A percentile compares a stretch with the other conserved stretches of the same genome.
Conservation (phyloP, 1,140 invertebrate species). For the Zelostemma sp. region DNA sequence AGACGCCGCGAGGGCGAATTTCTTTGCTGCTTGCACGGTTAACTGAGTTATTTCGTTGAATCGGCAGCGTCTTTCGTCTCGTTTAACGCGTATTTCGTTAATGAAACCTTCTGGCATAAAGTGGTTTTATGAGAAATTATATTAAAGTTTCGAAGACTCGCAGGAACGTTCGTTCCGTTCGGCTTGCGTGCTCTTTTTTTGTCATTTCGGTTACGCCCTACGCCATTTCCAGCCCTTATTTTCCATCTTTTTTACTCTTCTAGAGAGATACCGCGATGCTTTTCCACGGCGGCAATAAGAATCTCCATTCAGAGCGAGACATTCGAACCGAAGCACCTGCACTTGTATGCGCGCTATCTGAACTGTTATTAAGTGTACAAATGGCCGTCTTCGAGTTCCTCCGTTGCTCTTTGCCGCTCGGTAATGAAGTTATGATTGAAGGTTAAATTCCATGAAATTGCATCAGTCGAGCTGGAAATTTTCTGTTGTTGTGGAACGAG, state of each 20-base stretch:
- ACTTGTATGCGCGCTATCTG: constrained; percentile 44
- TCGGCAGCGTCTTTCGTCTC: constrained; percentile 27
- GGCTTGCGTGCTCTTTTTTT: too few relatives aligned
- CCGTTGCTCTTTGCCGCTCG: constrained; percentile 40
- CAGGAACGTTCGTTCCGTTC: too few relatives aligned
- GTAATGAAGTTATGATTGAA: constrained; percentile 68
- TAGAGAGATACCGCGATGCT: constrained; percentile 10
- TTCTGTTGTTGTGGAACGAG: background rate
- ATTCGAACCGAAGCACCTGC: constrained; percentile 23
- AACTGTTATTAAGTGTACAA: constrained; percentile 64
- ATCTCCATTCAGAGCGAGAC: constrained; percentile 26
- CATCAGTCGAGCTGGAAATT: constrained; percentile 36
- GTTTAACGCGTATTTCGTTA: constrained; percentile 21
- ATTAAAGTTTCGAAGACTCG: background rate
- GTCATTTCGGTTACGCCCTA: background rate
- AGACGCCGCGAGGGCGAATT: constrained; percentile 21
- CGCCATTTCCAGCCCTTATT: constrained; percentile 28
- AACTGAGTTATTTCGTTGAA: constrained; percentile 44
- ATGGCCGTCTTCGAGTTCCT: constrained; percentile 42
- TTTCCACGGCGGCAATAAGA: constrained; percentile 4
- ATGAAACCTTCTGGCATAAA: constrained; percentile 20
- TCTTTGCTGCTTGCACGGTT: constrained; percentile 30
- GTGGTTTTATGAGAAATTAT: constrained; percentile 7
- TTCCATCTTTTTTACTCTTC: constrained; percentile 18
- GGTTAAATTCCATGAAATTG: constrained; percentile 67